Evolutionary conservation across 1,140 invertebrate genomes (phyloP), one percentile per base, ranked within the genome.

Genomic region (Leptoteleia sp.): DNA sequence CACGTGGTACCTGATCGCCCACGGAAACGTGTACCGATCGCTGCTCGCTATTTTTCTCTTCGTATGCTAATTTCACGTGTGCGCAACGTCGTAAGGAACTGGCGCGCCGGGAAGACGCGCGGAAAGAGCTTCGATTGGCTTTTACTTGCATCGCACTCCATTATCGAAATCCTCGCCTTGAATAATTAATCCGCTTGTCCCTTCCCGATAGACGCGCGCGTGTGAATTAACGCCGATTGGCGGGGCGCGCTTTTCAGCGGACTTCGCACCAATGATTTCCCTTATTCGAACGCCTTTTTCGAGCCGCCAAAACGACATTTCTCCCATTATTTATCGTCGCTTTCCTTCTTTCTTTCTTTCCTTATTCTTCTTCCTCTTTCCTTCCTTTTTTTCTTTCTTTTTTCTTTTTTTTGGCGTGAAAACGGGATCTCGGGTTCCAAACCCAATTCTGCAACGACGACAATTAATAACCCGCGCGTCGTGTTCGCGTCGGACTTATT

Each of bases 41-140:
- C 42, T 81, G 68, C 52, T 59, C 31, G 68, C 52, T 38, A 79
- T 73, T 76, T 83, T 72, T 76, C 65, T 77, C 47, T 70, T 70
- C 61, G 79, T 83, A 83, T 83, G 82, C 76, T 83, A 83, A 83
- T 83, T 76, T 78, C 55, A 72, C 71, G 76, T 79, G 78, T 83
- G 67, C 55, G 64, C 68, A 52, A 59, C 67, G 64, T 65, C 78
- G 61, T 80, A 62, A 72, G 64, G 73, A 80, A 83, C 80, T 79
- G 76, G 64, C 78, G 70, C 52, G 62, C 72, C 73, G 65, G 71
- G 65, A 70, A 59, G 78, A 52, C 57, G 43, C 54, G 40, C 57
- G 54, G 48, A 68, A 76, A 71, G 55, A 64, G 61, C 40, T 76
- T 65, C 67, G 62, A 67, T 59, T 59, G 54, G 50, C 48, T 75